Evolutionary conservation across 2,113 vertebrate genomes (phyloP).

Genomic region (Perca flavescens): DNA sequence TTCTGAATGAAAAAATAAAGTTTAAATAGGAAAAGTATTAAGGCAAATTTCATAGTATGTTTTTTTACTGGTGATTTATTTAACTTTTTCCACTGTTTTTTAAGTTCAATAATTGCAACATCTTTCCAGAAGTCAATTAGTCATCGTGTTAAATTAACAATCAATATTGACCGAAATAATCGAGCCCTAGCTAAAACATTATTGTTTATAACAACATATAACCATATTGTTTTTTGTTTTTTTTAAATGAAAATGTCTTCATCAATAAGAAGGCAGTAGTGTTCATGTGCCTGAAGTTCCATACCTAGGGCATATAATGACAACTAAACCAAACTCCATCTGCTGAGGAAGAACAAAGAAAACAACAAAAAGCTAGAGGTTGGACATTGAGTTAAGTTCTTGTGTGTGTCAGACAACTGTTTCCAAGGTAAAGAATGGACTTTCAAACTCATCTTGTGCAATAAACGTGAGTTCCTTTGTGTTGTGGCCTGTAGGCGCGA

Average conservation of each 20-base stretch:
- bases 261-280: not conserved
- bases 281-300: not conserved
- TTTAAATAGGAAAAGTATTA: no score
- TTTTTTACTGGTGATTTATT: no score
- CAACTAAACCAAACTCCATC: no score
- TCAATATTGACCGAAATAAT: no score
- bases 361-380: not conserved
- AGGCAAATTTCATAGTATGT: no score
- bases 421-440: not conserved
- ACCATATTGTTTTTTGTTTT: not conserved
- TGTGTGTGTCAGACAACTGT: not conserved
- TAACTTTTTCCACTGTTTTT: no score
- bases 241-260: not conserved
- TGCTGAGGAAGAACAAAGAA: not conserved
- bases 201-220: no score
- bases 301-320: not conserved
- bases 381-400: not conserved
- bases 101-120: no score
- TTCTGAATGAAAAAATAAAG: no score
- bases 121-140: no score
- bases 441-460: not conserved
- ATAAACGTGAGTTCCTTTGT: not conserved
- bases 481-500: slow-evolving; percentile 85
- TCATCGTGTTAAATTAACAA: no score
- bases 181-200: no score